phyloP scores from a whole-genome alignment of 2,113 vertebrate species.

The Burhinus oedicnemus region DNA sequence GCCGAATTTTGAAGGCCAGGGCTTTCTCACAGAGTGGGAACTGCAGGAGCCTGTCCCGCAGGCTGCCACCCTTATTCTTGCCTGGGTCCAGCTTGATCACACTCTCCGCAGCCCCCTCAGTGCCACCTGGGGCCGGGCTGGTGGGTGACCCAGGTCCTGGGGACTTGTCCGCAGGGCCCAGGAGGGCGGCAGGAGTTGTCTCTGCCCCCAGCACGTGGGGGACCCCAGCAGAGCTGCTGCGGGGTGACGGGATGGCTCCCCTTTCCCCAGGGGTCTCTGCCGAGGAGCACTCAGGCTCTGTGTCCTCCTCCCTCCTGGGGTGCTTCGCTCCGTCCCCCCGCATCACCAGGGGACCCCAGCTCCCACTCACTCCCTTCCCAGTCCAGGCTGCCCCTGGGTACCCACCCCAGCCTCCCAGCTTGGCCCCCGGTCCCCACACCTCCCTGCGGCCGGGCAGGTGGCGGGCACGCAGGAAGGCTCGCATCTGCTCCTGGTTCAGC shows the following conservation, averaged over 20 bases:
- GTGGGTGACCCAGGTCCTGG: background rate
- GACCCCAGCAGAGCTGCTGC: background rate
- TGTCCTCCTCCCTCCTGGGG: background rate
- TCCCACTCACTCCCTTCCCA: background rate
- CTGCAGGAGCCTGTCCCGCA: conserved; percentile 71
- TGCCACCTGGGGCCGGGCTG: background rate
- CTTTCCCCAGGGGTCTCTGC: background rate
- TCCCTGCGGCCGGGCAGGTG: background rate
- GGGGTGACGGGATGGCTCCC: rapidly evolving
- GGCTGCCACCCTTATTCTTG: conserved; percentile 79
- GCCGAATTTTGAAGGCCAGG: conserved; percentile 62
- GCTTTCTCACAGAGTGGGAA: conserved; percentile 69
- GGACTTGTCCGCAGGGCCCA: background rate
- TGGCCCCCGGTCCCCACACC: background rate
- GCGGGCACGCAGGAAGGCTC: conserved; percentile 19
- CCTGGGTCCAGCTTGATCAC: conserved; percentile 68
- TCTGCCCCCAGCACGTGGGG: background rate
- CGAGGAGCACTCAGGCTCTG: background rate
- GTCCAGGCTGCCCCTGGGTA: background rate
- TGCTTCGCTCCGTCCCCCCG: conserved; percentile 39
- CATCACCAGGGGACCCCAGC: background rate
- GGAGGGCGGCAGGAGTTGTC: background rate
- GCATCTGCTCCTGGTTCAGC: conserved; percentile 66
- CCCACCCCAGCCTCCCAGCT: background rate
- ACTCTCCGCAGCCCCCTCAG: background rate